Evolutionary conservation across 2,888 invertebrate genomes (phyloP).

Genomic region (Rhimphoctona megacephalus): DNA sequence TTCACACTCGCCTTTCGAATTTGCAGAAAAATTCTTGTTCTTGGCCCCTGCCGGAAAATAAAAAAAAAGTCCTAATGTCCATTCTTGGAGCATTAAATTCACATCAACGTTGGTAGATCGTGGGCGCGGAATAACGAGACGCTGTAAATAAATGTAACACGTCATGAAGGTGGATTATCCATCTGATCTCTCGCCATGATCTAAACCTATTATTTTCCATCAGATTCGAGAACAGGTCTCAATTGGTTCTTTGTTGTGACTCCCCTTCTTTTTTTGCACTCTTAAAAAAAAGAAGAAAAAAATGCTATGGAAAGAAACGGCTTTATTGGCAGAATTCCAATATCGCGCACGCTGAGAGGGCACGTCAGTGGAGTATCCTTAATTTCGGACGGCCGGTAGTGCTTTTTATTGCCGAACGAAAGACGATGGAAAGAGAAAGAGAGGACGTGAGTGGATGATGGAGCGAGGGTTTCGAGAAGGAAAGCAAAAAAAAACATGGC

Average conservation of each 20-base stretch:
- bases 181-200: conserved; percentile 17
- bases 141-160: conserved; percentile 44
- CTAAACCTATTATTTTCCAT: conserved; percentile 18
- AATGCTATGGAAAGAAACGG: conserved; percentile 55
- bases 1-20: background rate
- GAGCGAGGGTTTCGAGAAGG: conserved; percentile 65
- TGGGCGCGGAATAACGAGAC: conserved; percentile 32
- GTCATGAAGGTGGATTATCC: conserved; percentile 50
- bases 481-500: conserved; percentile 53
- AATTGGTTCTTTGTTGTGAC: conserved; percentile 25
- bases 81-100: conserved; percentile 21
- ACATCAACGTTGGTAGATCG: conserved; percentile 11
- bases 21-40: background rate
- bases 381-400: conserved; percentile 73
- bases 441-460: conserved; percentile 72
- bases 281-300: conserved; percentile 13
- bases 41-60: conserved; percentile 2
- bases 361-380: conserved; percentile 64
- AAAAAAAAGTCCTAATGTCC: background rate
- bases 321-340: conserved; percentile 70
- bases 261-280: conserved; percentile 12
- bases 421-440: conserved; percentile 75
- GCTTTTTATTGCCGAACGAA: conserved; percentile 83
- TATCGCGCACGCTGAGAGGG: conserved; percentile 58
- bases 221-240: conserved; percentile 12